Base-by-base conservation (phyloP, 2,797 vertebrate species). In the Spinibarbus caldwelli region DNA sequence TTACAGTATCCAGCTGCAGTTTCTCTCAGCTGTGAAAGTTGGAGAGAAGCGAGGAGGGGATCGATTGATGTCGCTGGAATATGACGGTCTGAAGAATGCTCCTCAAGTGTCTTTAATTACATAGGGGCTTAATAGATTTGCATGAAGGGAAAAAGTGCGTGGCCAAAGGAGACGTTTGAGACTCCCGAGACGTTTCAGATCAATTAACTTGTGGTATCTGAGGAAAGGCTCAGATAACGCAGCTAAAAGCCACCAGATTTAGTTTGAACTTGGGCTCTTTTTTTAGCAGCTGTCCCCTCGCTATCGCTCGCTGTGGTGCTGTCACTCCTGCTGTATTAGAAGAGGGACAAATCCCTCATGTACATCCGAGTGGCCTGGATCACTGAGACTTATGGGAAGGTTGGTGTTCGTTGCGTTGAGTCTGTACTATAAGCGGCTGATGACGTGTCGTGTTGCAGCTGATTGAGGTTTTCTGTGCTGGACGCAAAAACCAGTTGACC, bases 1-100 rank as follows among this genome's bases (percentile, higher is more conserved):
- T 94, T 93, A 91, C 92, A 91, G 91, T 93, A 64, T 86, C 88
- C 90, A 91, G 86, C 90, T 93, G 89, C 88, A 87, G 88, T 90
- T 89, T 90, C 49, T 87, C 72, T 87, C 79, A 8, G 34, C 68
- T 67, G 19, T 49, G 75, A 81, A 85, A 54, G 83, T 86, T 80
- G 29, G 12, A 86, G 85, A 82, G 34, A 68, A 83, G n/a, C 45
- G 57, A 31, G 59, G 26, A 72, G 76, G 7, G 19, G 54, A 87
- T 87, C 19, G 88, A 84, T 72, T 71, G 43, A 80, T 77, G 85
- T 83, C 76, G n/a, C 57, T 29, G 80, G 76, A 78, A 59, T 70
- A 80, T 76, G 86, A 86, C 41, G 52, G 73, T 31, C 66, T 34
- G 80, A n/a, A 85, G 83, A 86, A 49, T 54, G 31, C 78, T 85